These are phyloP conservation scores for Nomada hirtipes DNA, from an alignment of 2,888 invertebrate genomes.

Conservation along the genomic window DNA sequence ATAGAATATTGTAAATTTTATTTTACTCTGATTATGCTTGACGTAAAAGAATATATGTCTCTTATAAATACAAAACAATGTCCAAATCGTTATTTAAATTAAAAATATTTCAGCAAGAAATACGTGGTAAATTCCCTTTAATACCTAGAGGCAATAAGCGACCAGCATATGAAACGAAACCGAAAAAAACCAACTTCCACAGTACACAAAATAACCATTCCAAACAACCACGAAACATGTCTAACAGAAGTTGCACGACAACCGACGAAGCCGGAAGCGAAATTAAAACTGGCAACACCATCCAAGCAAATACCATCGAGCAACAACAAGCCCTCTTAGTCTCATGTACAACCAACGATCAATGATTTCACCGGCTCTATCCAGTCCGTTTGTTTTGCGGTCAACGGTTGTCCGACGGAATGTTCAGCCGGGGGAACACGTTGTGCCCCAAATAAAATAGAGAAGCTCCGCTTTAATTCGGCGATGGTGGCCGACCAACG, in stretches of 20 bases:
- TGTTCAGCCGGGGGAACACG: background rate
- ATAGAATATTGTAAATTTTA: no score
- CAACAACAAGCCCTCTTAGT: background rate
- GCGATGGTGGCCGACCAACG: constrained; percentile 65
- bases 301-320: background rate
- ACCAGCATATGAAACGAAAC: background rate
- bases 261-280: background rate
- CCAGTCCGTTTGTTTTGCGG: background rate
- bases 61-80: no score
- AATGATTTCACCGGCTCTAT: background rate
- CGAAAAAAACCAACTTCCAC: background rate
- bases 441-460: constrained; percentile 43
- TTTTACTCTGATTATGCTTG: no score
- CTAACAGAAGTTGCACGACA: background rate
- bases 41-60: no score
- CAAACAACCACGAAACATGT: background rate
- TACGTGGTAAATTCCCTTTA: no score
- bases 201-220: background rate
- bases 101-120: no score
- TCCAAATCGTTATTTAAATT: no score
- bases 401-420: background rate
- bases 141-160: background rate
- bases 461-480: constrained; percentile 63
- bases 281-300: constrained; percentile 8
- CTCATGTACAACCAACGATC: background rate